These are phyloP conservation scores for Macrophya alboannulata DNA, from an alignment of 2,888 invertebrate genomes.

Conservation along the genomic window DNA sequence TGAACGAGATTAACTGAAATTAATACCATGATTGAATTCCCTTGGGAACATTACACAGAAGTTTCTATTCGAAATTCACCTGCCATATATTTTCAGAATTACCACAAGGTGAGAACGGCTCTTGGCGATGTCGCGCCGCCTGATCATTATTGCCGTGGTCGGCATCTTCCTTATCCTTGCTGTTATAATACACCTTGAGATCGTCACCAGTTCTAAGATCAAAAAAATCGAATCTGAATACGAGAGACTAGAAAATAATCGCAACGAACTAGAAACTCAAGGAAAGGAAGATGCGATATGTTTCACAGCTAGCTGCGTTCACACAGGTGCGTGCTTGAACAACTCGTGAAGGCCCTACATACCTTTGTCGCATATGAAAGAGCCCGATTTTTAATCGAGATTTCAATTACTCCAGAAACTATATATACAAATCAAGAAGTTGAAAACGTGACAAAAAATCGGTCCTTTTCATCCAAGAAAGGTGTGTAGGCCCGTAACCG, in stretches of 20 bases:
- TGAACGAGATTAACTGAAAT: too few relatives aligned
- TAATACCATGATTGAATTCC: not conserved
- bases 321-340: conserved; percentile 83
- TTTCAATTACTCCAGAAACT: too few relatives aligned
- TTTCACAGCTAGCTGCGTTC: conserved; percentile 89
- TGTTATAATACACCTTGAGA: conserved; percentile 82
- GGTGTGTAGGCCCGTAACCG: too few relatives aligned
- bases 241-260: too few relatives aligned
- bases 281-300: conserved; percentile 82
- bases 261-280: conserved; percentile 56
- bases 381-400: too few relatives aligned
- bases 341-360: not conserved
- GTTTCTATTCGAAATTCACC: not conserved
- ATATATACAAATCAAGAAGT: too few relatives aligned
- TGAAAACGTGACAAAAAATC: too few relatives aligned
- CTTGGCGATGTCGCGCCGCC: conserved; percentile 87
- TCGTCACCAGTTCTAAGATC: conserved; percentile 70
- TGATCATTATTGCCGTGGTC: conserved; percentile 84
- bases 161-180: conserved; percentile 85
- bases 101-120: conserved; percentile 92
- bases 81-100: conserved; percentile 81
- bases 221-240: too few relatives aligned
- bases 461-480: too few relatives aligned
- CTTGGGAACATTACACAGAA: not conserved
- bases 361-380: not conserved